Percentiles rank a stretch among this genome's conserved stretches.
Evolutionary conservation across 2,113 vertebrate genomes (phyloP).

Genomic region (Chloropsis hardwickii): DNA sequence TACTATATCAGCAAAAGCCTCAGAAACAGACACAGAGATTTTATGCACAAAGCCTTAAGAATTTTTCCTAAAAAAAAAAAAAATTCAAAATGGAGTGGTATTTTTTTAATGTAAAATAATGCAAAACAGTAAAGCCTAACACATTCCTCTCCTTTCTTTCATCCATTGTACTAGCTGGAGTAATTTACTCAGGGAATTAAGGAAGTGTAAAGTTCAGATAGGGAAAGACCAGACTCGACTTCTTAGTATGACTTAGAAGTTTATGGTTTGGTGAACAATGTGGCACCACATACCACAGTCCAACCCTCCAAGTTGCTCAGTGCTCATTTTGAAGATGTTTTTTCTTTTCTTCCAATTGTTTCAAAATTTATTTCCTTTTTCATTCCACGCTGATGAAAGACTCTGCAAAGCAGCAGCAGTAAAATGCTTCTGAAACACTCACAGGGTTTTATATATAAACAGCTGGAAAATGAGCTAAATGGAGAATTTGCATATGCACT

Average conservation of each 20-base stretch:
- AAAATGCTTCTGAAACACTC: neutral
- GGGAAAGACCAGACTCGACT: neutral
- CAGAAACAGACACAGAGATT: neutral
- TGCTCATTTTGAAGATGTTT: neutral
- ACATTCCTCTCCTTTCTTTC: neutral
- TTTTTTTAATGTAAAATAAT: neutral
- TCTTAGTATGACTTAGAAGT: neutral
- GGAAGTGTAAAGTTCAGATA: neutral
- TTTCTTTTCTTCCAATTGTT: neutral
- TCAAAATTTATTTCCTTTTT: conserved; percentile 29
- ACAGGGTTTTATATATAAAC: neutral
- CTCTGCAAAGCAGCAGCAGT: neutral
- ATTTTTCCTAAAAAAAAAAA: neutral
- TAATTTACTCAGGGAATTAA: neutral
- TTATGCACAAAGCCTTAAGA: neutral
- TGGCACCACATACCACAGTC: neutral
- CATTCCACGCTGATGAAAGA: neutral
- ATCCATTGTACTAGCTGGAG: neutral
- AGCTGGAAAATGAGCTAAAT: conserved; percentile 9
- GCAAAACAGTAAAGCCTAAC: neutral
- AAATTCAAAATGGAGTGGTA: neutral
- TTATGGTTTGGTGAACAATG: neutral
- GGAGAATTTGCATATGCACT: neutral
- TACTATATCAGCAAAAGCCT: neutral
- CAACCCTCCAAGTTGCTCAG: neutral